Conservation (phyloP, 2,113 vertebrate genomes). For the Cathartes aura region DNA sequence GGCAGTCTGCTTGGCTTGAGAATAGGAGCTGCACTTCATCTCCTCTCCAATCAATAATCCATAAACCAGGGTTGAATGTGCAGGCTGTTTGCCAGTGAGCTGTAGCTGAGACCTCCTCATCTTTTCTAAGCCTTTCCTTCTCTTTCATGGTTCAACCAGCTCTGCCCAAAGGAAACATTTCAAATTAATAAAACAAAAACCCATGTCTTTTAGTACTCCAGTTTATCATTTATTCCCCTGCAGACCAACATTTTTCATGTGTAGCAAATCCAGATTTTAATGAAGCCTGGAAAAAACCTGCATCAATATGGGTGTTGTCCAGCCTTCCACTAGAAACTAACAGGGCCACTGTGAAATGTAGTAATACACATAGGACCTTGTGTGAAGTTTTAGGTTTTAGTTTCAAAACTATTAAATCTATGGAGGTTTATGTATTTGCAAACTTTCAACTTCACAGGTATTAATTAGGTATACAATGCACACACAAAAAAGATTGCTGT, state of each 20-base stretch:
- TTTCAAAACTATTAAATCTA: background rate
- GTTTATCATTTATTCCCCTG: background rate
- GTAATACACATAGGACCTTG: rapidly evolving
- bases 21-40: constrained; percentile 47
- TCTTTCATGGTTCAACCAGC: background rate
- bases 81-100: constrained; percentile 37
- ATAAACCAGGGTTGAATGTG: constrained; percentile 45
- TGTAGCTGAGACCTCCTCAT: background rate
- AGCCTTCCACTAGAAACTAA: background rate
- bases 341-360: background rate
- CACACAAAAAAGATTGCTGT: background rate
- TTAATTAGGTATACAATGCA: background rate
- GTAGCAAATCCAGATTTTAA: background rate
- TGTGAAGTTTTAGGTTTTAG: background rate
- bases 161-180: background rate
- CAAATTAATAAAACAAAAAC: background rate
- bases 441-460: background rate
- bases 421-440: background rate
- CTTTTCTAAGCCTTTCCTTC: background rate
- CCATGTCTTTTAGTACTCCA: background rate
- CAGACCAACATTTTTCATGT: background rate
- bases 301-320: background rate
- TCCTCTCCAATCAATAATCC: constrained; percentile 68
- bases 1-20: constrained; percentile 15
- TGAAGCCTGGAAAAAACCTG: background rate